These are phyloP conservation scores for Rallus crepitans DNA, from an alignment of 2,797 vertebrate genomes.

Conservation along the genomic window DNA sequence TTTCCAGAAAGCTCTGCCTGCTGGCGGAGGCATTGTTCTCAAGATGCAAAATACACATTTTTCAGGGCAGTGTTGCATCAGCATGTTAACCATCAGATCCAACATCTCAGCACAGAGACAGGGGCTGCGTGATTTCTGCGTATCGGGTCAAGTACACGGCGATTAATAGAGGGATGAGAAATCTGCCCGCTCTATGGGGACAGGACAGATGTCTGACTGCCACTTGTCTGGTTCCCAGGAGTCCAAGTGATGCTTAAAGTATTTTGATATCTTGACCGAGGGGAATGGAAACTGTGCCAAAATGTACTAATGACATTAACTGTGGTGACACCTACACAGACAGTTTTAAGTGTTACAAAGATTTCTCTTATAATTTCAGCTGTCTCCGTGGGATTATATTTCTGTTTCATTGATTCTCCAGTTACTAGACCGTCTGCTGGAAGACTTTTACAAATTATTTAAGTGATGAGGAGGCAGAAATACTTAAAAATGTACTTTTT, in stretches of 20 bases:
- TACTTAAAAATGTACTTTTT: neutral
- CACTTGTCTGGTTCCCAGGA: accelerated
- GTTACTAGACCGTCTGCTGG: neutral
- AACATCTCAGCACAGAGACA: too few relatives aligned
- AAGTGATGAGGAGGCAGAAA: neutral
- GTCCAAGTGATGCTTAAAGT: neutral
- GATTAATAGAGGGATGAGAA: neutral
- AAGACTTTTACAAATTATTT: neutral
- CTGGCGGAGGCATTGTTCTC: accelerated
- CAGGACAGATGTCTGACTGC: neutral
- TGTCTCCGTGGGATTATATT: neutral
- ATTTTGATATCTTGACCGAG: neutral
- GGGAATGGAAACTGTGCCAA: neutral
- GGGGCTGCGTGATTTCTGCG: neutral
- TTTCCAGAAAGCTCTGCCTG: neutral
- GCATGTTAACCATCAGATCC: neutral
- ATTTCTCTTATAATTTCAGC: neutral
- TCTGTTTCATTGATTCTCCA: neutral
- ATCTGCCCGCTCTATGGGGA: accelerated
- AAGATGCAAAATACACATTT: neutral
- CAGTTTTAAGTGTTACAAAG: neutral
- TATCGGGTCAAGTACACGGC: neutral
- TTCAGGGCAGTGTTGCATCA: neutral
- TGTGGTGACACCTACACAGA: neutral
- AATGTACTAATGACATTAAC: neutral